phyloP scores from a whole-genome alignment of 23 tunicate genomes.

The Botrylloides violaceus region DNA sequence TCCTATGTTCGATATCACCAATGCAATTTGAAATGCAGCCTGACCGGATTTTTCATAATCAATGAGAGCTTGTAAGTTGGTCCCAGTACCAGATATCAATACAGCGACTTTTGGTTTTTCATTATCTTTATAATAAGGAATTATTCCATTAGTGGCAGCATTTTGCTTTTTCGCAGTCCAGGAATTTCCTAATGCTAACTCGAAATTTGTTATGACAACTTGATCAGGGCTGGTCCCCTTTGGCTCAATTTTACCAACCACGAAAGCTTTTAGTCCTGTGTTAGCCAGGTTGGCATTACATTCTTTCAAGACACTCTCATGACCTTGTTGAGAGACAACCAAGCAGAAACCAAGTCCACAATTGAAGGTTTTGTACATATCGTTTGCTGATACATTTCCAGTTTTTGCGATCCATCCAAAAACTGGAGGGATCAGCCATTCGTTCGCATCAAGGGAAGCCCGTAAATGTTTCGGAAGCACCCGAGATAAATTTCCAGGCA shows the following conservation, averaged over 20 bases:
- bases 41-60: slow-evolving; percentile 15
- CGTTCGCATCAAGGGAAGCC: slow-evolving; percentile 37
- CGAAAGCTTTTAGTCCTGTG: slow-evolving; percentile 2
- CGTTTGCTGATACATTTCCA: slow-evolving; percentile 46
- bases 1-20: slow-evolving; percentile 54
- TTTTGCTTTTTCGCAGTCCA: not conserved
- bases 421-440: slow-evolving; percentile 48
- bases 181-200: slow-evolving; percentile 4
- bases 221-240: not conserved
- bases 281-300: slow-evolving; percentile 14
- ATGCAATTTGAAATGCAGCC: slow-evolving; percentile 25
- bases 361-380: slow-evolving; percentile 77
- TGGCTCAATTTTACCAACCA: slow-evolving; percentile 27
- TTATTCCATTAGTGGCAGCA: not conserved
- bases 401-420: slow-evolving; percentile 53
- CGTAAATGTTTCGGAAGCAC: slow-evolving; percentile 41
- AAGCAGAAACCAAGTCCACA: slow-evolving; percentile 79
- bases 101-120: slow-evolving; percentile 49
- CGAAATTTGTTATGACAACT: slow-evolving; percentile 34
- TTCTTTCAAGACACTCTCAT: slow-evolving; percentile 27
- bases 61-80: slow-evolving; percentile 62
- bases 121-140: not conserved
- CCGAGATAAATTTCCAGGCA: slow-evolving; percentile 55
- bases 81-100: slow-evolving; percentile 70
- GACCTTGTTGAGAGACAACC: slow-evolving; percentile 15